Evolutionary conservation across 2,888 invertebrate genomes (phyloP).

Genomic region (Morpho deidamia): DNA sequence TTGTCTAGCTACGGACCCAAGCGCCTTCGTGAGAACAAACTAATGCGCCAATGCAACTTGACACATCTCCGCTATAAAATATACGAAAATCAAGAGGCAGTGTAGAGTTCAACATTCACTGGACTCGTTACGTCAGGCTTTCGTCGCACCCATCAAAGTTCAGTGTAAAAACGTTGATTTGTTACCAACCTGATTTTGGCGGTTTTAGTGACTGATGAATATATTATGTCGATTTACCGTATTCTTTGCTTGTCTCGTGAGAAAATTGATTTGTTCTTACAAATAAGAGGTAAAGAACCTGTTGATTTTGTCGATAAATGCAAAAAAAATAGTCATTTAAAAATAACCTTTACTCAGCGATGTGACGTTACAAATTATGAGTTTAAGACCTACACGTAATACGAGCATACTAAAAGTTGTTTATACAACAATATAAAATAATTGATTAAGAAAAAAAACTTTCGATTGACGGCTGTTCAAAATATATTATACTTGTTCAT

Average conservation of each 20-base stretch:
- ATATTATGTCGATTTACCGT: constrained; percentile 61
- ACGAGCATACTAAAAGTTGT: no score
- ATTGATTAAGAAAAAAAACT: no score
- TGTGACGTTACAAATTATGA: neutral
- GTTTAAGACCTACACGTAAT: no score
- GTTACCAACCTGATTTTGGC: constrained; percentile 36
- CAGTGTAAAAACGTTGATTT: constrained; percentile 22
- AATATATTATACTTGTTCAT: no score
- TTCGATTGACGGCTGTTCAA: no score
- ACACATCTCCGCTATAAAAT: constrained; percentile 16
- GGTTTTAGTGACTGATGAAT: constrained; percentile 57
- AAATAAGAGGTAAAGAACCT: constrained; percentile 10
- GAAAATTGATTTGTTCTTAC: constrained; percentile 39
- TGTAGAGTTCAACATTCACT: constrained; percentile 16
- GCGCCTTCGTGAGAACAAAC: constrained; percentile 73
- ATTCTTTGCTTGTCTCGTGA: constrained; percentile 57
- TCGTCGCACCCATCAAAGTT: constrained; percentile 35
- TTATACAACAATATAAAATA: no score
- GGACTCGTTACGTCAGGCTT: constrained; percentile 25
- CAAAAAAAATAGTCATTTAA: neutral
- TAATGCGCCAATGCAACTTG: constrained; percentile 33
- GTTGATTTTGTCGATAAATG: constrained; percentile 4
- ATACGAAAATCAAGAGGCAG: neutral
- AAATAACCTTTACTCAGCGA: neutral
- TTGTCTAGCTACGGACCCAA: constrained; percentile 45